Percentiles rank a stretch among this genome's conserved stretches.
Conservation (phyloP, 2,113 vertebrate species). For the Romanogobio albipinnatus region DNA sequence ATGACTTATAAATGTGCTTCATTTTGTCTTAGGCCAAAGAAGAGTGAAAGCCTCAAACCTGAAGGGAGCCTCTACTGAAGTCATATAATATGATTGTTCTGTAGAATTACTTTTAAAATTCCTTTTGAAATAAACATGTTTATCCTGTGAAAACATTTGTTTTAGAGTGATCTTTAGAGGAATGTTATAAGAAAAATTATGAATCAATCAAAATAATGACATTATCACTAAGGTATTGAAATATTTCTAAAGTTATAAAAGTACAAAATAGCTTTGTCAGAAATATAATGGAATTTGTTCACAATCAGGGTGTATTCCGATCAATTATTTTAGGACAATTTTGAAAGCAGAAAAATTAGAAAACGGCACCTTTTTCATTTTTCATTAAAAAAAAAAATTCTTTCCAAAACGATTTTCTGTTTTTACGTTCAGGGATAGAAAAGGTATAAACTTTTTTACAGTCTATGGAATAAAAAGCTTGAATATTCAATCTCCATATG, state of each 20-base stretch:
- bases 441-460: too few species aligned
- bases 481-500: too few species aligned
- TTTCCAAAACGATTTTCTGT: too few species aligned
- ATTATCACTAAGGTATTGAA: neutral
- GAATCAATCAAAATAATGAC: neutral
- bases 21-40: conserved; percentile 45
- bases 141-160: neutral
- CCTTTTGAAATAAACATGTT: conserved; percentile 29
- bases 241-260: neutral
- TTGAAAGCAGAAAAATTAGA: too few species aligned
- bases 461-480: too few species aligned
- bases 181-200: neutral
- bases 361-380: too few species aligned
- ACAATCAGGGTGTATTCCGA: too few species aligned
- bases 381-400: too few species aligned
- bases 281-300: too few species aligned
- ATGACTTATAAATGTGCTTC: neutral
- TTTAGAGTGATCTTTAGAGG: neutral
- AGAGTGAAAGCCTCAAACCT: conserved; percentile 27
- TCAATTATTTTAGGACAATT: too few species aligned
- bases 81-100: conserved; percentile 41
- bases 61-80: conserved; percentile 17
- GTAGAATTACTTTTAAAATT: neutral
- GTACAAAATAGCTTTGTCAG: too few species aligned
- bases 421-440: too few species aligned